Conservation (phyloP, 2,113 vertebrate genomes). For the Larimichthys polyactis region DNA sequence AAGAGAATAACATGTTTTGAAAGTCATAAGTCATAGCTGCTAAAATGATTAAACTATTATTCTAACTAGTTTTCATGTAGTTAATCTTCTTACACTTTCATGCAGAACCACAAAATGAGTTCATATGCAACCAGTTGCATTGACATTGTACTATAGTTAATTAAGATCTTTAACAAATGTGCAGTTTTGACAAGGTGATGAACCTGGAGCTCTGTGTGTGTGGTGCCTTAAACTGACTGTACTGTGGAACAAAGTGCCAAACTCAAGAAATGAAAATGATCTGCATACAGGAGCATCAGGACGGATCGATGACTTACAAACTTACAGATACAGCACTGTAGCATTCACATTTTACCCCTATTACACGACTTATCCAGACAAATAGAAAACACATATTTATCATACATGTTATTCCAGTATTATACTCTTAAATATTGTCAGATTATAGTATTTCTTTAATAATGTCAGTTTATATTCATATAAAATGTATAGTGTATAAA, state of each 20-base stretch:
- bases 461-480: not conserved
- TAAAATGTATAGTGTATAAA: conserved; percentile 10
- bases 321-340: not conserved
- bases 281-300: not conserved
- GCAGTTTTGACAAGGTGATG: not conserved
- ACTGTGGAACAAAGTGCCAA: not conserved
- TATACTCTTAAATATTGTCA: not conserved
- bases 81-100: too few species aligned
- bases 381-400: not conserved
- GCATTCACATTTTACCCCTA: not conserved
- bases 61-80: not conserved
- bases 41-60: not conserved
- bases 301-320: not conserved
- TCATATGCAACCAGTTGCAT: too few species aligned
- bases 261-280: not conserved
- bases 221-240: not conserved
- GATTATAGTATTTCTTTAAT: not conserved
- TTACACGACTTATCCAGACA: not conserved
- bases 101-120: not conserved
- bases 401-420: not conserved
- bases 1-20: not conserved
- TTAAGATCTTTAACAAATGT: not conserved
- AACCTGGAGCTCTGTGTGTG: not conserved
- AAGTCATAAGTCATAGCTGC: not conserved
- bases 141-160: not conserved